phyloP scores from a whole-genome alignment of 2,797 vertebrate species.

The Xenops minutus region DNA sequence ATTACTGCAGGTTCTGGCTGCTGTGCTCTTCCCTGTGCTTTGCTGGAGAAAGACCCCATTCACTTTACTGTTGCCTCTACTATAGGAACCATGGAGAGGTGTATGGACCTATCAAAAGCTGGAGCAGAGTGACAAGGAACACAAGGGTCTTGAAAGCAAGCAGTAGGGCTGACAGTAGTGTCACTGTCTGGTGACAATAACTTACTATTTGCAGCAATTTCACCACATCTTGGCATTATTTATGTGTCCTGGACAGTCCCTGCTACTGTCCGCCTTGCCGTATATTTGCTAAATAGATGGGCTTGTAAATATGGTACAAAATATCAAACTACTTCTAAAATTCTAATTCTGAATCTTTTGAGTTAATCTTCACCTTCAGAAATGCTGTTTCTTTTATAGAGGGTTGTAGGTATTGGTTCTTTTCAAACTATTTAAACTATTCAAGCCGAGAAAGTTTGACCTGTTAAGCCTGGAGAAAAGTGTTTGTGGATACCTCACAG shows the following conservation, averaged over 20 bases:
- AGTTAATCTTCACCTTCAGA: background rate
- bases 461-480: background rate
- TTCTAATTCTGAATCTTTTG: background rate
- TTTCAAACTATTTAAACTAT: background rate
- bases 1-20: background rate
- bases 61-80: background rate
- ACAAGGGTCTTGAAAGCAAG: background rate
- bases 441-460: background rate
- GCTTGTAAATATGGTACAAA: background rate
- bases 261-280: background rate
- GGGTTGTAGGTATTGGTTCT: background rate
- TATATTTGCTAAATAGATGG: background rate
- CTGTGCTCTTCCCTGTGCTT: background rate
- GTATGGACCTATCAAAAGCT: background rate
- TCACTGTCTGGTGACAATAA: background rate
- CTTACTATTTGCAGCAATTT: background rate
- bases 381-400: background rate
- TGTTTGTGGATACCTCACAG: background rate
- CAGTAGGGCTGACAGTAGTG: background rate
- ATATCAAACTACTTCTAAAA: background rate
- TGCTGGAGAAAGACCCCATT: background rate
- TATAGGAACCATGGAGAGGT: background rate
- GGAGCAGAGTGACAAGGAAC: fast-evolving
- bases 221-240: background rate
- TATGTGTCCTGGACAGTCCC: background rate